Evolutionary conservation across 2,888 invertebrate genomes (phyloP).

Genomic region (Caenorhabditis sp.): DNA sequence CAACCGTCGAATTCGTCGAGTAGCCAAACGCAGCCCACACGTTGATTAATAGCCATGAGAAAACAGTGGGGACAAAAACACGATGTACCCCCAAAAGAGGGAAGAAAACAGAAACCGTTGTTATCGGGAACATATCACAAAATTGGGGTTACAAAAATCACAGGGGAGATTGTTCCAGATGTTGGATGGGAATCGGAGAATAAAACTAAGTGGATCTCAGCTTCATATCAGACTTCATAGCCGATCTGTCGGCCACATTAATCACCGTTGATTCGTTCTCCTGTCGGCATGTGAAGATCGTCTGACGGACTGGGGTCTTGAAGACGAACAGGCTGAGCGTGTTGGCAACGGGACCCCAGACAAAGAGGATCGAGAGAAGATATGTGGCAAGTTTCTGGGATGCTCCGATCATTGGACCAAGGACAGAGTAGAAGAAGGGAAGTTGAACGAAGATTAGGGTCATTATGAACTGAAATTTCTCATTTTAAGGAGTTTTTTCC

Average conservation of each 20-base stretch:
- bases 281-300: constrained; percentile 14
- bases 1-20: constrained; percentile 22
- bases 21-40: constrained; percentile 11
- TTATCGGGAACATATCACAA: neutral
- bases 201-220: constrained; percentile 6
- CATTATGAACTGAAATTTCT: constrained; percentile 32
- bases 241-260: constrained; percentile 33
- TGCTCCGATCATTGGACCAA: constrained; percentile 34
- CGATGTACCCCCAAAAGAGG: constrained; percentile 23
- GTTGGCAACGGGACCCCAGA: constrained; percentile 57
- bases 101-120: neutral
- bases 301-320: constrained; percentile 32
- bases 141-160: neutral
- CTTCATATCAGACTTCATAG: constrained; percentile 34
- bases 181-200: neutral
- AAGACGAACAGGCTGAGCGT: constrained; percentile 13
- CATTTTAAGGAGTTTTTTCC: neutral
- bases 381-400: constrained; percentile 41
- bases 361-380: constrained; percentile 40
- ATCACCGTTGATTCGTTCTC: constrained; percentile 35
- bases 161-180: neutral
- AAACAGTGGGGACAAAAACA: neutral
- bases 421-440: constrained; percentile 48
- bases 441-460: constrained; percentile 48
- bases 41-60: constrained; percentile 26